A percentile compares a stretch with the other conserved stretches of the same genome.
Evolutionary conservation across 2,888 invertebrate species (phyloP).

Genomic region (Lumbricus terrestris): DNA sequence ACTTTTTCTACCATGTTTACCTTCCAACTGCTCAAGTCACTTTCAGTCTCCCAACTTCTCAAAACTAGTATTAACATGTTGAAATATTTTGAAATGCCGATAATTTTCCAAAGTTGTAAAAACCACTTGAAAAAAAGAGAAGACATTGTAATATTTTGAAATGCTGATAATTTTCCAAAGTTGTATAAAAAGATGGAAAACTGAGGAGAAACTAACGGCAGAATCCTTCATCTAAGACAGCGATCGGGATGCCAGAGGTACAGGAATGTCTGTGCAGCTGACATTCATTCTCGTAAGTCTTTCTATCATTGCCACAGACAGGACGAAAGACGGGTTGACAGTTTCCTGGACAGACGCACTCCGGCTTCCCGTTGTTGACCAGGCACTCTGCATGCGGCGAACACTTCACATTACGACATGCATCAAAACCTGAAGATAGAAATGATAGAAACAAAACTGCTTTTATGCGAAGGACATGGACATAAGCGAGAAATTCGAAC

Average conservation of each 20-base stretch:
- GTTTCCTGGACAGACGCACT: background rate
- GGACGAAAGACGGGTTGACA: background rate
- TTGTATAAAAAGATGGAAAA: background rate
- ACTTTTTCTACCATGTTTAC: background rate
- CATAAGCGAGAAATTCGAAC: background rate
- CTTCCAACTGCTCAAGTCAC: background rate
- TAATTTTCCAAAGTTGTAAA: background rate
- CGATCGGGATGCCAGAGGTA: background rate
- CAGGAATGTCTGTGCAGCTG: slow-evolving; percentile 10
- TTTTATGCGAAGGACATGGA: too few species aligned
- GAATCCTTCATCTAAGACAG: background rate
- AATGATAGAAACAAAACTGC: background rate
- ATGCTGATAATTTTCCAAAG: background rate
- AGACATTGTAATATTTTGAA: too few species aligned
- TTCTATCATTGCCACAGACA: slow-evolving; percentile 24
- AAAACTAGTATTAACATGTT: background rate
- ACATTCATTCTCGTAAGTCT: slow-evolving; percentile 21
- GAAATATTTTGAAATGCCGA: background rate
- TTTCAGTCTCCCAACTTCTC: background rate
- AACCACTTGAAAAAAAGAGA: too few species aligned
- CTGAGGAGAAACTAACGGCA: background rate
- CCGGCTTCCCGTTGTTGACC: background rate
- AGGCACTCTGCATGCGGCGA: background rate
- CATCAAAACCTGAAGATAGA: background rate
- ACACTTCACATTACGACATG: background rate